Evolutionary conservation across 1,140 invertebrate genomes (phyloP), one percentile per base, ranked within the genome.

Genomic region (Oedothorax gibbosus): DNA sequence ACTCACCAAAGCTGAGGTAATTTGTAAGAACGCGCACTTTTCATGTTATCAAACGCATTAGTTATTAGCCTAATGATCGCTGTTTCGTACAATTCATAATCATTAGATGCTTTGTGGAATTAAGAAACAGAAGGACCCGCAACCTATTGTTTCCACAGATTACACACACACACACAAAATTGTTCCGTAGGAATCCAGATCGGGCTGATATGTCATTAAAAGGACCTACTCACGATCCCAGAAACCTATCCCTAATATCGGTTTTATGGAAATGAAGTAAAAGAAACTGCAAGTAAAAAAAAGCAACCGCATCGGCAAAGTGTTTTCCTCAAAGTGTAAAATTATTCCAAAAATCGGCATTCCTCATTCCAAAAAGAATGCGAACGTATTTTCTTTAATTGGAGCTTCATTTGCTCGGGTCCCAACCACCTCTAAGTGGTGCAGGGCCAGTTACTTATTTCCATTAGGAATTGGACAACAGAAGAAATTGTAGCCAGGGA

Each of bases 181-280:
- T 69, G 20, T 3, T 56, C 50, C 15, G 53, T 66, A 77, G 64
- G 64, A 54, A 68, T 51, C 15, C 4, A 56, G 35, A 15, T 50
- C 57, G 9, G n/a, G 0, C 15, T 12, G 21, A 66, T 80, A 35
- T 73, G 35, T 82, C 69, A 82, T 82, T 82, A 82, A 8, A 11
- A 18, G 8, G 11, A 57, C 72, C 73, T 73, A 82, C 68, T 51
- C 15, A 10, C 21, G 49, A 10, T 18, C 21, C 15, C 11, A 60
- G 15, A 76, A n/a, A 56, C 10, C 20, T 49, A 12, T 15, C 11
- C 65, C 21, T 82, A 82, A 82, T 82, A 71, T 9, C 18, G 11
- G 8, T 64, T 82, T 82, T 73, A 82, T 82, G 80, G 10, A 73
- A 82, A 82, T 82, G 80, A 72, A 73, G 69, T 64, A 68, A 79